phyloP scores from a whole-genome alignment of 1,140 invertebrate species.

The Drosophila arawakana region DNA sequence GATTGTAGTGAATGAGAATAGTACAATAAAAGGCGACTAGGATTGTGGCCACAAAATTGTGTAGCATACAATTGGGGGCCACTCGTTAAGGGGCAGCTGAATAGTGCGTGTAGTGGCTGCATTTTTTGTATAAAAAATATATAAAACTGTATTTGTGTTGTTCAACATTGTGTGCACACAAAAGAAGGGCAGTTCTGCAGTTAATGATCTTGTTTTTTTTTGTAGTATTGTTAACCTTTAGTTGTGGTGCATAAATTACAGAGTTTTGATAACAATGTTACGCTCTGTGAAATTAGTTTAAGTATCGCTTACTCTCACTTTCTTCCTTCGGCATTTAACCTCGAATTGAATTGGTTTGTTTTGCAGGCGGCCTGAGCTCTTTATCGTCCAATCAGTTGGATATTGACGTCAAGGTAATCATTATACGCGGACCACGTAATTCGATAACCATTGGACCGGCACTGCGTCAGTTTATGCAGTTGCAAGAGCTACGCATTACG shows the following conservation, averaged over 20 bases:
- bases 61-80: constrained; percentile 57
- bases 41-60: constrained; percentile 59
- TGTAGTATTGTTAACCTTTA: constrained; percentile 29
- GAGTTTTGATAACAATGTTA: constrained; percentile 4
- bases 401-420: constrained; percentile 87
- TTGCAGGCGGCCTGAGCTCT: constrained; percentile 86
- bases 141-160: constrained; percentile 17
- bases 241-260: constrained; percentile 34
- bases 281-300: constrained; percentile 42
- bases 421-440: constrained; percentile 90
- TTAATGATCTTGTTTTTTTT: constrained; percentile 66
- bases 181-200: constrained; percentile 41
- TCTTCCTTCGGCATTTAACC: neutral
- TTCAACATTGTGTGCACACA: constrained; percentile 54
- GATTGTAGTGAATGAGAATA: constrained; percentile 35
- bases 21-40: constrained; percentile 60
- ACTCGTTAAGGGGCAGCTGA: constrained; percentile 57
- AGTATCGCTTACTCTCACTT: constrained; percentile 8
- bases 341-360: constrained; percentile 74
- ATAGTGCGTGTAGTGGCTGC: constrained; percentile 27
- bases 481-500: constrained; percentile 91
- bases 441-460: constrained; percentile 90
- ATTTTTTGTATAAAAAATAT: constrained; percentile 28
- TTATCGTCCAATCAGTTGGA: constrained; percentile 87
- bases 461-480: constrained; percentile 87